Base-by-base conservation (phyloP, 2,113 vertebrate species). In the Neoarius graeffei region DNA sequence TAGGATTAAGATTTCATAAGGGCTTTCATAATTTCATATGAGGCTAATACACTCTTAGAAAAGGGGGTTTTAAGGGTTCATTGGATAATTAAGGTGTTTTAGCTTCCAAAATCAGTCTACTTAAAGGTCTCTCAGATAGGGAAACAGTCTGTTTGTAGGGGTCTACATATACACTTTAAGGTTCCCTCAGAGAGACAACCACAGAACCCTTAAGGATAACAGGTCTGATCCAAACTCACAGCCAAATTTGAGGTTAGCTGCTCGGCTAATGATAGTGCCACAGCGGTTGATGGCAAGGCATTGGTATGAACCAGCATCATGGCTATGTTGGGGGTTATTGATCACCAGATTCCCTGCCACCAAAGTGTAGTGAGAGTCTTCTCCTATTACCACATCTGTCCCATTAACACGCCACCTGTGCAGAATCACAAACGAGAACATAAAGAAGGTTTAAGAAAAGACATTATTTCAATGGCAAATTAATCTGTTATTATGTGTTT, bases 391-490 rank as follows among this genome's bases (percentile, higher is more conserved):
- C 14, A 99, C 93, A 42, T 98, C 96, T 0, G 97, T 98, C 77
- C 98, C 98, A 0, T 99, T 99, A 93, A 98, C 95, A 87, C 96
- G 97, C 98, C 98, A 99, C 91, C 98, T 99, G 94, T 13, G 1
- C 14, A 11, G 66, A 79, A 85, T 7, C 35, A 73, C 64, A 69
- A 15, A 50, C 25, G 27, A 66, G 20, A 76, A 25, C 5, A n/a
- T 9, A 60, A 42, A n/a, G 14, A 54, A 8, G 56, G 9, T 23
- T 35, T 48, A n/a, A 60, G 54, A 19, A 71, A 23, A 15, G 2
- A 62, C n/a, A 62, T 56, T 82, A 20, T 48, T 60, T 30, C 11
- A 62, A 77, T 23, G 10, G 52, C 59, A 59, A 27, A 62, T 62
- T 35, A 48, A 23, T 82, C 42, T 42, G 42, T 17, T 81, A 20